phyloP scores from a whole-genome alignment of 2,113 vertebrate genomes.

The Equus quagga region DNA sequence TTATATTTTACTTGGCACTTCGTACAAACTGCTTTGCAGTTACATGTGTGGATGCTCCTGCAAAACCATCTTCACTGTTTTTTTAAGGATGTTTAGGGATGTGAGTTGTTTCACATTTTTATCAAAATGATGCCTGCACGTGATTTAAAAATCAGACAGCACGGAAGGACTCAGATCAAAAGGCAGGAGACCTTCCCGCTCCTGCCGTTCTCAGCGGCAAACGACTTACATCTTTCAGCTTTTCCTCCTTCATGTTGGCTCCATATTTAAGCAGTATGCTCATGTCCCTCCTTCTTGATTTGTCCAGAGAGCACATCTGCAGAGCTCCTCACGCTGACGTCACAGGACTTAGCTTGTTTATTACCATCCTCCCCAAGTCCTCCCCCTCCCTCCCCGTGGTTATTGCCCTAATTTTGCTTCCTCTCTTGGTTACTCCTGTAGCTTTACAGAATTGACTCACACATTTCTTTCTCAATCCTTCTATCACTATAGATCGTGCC shows the following conservation, averaged over 20 bases:
- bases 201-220: neutral
- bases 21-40: neutral
- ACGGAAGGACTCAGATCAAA: neutral
- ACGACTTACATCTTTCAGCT: neutral
- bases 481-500: neutral
- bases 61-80: neutral
- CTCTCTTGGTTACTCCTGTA: neutral
- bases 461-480: neutral
- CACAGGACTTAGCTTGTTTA: neutral
- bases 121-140: neutral
- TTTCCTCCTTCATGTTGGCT: neutral
- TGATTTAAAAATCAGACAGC: neutral
- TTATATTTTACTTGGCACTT: neutral
- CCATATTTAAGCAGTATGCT: neutral
- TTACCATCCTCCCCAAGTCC: neutral
- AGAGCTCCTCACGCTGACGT: neutral
- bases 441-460: neutral
- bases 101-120: neutral
- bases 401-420: neutral
- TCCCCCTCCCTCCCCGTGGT: neutral
- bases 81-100: neutral
- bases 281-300: neutral
- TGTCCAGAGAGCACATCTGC: neutral
- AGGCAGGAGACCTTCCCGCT: neutral
- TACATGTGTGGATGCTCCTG: neutral